Percentiles rank a stretch among this genome's conserved stretches.
Evolutionary conservation across 2,888 invertebrate species (phyloP).

Genomic region (Protodeltote pygarga): DNA sequence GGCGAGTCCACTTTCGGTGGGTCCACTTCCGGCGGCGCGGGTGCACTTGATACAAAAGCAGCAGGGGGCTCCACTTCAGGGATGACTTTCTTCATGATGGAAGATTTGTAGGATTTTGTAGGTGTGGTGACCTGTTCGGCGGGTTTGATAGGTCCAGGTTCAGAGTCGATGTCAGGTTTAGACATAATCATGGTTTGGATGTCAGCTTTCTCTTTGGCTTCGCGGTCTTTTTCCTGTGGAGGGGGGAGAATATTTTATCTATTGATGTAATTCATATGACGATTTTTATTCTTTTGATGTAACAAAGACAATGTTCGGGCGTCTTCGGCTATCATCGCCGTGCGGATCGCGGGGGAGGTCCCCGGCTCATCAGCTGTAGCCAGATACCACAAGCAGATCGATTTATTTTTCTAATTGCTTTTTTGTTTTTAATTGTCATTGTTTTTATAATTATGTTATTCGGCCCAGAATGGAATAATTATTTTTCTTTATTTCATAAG

Average conservation of each 20-base stretch:
- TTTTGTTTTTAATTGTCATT: no score
- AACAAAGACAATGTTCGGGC: no score
- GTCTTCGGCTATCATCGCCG: no score
- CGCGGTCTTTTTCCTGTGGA: constrained; percentile 70
- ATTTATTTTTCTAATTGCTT: no score
- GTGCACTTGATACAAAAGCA: constrained; percentile 1
- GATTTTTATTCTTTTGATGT: no score
- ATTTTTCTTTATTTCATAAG: neutral
- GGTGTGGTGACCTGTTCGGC: neutral
- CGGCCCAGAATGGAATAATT: neutral
- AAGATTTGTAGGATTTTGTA: no score
- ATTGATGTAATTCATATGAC: no score
- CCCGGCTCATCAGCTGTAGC: no score
- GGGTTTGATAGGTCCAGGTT: constrained; percentile 10
- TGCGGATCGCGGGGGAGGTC: no score
- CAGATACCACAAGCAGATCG: no score
- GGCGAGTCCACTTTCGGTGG: no score
- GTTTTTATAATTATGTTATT: no score
- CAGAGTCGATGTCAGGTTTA: constrained; percentile 23
- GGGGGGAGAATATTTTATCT: constrained; percentile 1
- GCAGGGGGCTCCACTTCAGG: constrained; percentile 13
- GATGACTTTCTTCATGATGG: constrained; percentile 9
- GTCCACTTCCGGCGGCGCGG: constrained; percentile 14
- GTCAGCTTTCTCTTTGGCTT: constrained; percentile 55
- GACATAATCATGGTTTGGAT: constrained; percentile 29